Percentiles rank a stretch among this genome's conserved stretches.
phyloP scores from a whole-genome alignment of 2,888 invertebrate species.

The Sipha maydis region DNA sequence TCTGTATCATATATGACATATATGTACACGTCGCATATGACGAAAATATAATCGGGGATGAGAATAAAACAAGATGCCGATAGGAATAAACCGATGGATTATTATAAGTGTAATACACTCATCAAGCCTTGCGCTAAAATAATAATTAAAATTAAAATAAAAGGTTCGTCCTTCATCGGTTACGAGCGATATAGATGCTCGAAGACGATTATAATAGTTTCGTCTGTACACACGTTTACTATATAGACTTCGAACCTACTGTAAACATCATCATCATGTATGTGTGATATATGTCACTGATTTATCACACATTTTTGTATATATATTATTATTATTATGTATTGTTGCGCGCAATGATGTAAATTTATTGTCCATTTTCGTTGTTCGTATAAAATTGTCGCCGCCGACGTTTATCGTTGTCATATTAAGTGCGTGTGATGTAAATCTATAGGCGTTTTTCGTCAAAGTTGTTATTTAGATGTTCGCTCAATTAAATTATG shows the following conservation, averaged over 20 bases:
- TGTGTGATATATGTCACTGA: neutral
- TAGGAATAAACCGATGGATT: neutral
- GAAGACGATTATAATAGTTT: neutral
- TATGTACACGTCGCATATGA: too few relatives aligned
- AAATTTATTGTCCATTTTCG: slow-evolving; percentile 24
- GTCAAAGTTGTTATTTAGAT: slow-evolving; percentile 33
- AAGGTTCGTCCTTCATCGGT: neutral
- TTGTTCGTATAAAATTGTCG: neutral
- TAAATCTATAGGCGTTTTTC: slow-evolving; percentile 39
- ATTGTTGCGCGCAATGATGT: slow-evolving; percentile 1
- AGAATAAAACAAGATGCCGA: neutral
- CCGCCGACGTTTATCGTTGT: neutral
- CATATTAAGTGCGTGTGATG: slow-evolving; percentile 26
- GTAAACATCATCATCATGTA: neutral
- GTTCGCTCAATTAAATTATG: neutral
- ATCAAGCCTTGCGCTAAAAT: neutral
- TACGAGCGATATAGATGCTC: neutral
- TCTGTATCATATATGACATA: neutral
- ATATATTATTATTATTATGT: neutral
- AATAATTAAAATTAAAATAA: neutral
- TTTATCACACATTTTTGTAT: neutral
- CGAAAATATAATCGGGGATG: neutral
- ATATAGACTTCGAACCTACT: neutral
- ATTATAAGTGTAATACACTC: neutral
- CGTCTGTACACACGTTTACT: neutral